Conservation (phyloP, 2,797 vertebrate species). For the Arnoldichthys spilopterus region DNA sequence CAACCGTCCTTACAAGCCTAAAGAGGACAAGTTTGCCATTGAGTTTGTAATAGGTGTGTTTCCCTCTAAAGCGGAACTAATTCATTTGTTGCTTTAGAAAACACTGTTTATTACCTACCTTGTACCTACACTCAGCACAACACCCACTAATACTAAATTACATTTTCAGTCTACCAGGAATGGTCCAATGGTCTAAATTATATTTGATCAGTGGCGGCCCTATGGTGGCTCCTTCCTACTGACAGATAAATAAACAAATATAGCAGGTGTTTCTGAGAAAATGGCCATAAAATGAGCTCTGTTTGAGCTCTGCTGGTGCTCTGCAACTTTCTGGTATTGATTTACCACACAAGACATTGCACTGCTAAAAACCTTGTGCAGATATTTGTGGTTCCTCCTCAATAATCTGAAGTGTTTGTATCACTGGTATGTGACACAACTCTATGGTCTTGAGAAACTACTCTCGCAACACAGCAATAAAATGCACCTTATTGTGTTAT, state of each 20-base stretch:
- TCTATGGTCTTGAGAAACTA: constrained; percentile 4
- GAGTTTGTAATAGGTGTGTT: constrained; percentile 90
- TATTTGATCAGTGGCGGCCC: neutral
- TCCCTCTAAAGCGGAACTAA: neutral
- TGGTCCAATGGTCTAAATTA: neutral
- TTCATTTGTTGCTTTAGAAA: neutral
- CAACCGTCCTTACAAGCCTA: constrained; percentile 81
- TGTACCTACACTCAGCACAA: neutral
- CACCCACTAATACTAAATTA: too few relatives aligned
- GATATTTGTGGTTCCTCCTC: too few relatives aligned
- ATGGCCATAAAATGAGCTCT: too few relatives aligned
- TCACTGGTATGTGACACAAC: neutral
- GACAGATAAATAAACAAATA: too few relatives aligned
- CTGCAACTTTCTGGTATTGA: too few relatives aligned
- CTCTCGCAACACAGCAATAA: constrained; percentile 27
- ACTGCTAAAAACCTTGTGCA: too few relatives aligned
- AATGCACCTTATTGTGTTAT: neutral
- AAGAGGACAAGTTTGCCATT: constrained; percentile 83
- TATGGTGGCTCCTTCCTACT: too few relatives aligned
- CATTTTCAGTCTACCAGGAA: neutral
- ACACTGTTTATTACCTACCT: neutral
- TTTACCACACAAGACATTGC: too few relatives aligned
- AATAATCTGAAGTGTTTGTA: neutral
- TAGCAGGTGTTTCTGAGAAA: too few relatives aligned
- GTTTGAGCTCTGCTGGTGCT: too few relatives aligned